phyloP scores from a whole-genome alignment of 2,797 vertebrate species.

The Alosa sapidissima region DNA sequence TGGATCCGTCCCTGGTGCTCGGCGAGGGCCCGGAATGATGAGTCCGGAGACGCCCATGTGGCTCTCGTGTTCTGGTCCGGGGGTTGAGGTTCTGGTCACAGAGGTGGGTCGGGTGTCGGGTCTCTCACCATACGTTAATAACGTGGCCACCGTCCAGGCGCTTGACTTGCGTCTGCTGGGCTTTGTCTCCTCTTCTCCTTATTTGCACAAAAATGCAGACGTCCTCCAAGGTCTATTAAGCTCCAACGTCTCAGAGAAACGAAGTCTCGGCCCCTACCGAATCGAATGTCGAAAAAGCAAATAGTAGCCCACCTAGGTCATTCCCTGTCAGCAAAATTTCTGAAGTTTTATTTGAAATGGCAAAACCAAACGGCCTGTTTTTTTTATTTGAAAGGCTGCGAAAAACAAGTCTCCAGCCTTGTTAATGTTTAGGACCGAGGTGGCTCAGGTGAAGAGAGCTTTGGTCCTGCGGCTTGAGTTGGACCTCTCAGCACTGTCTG shows the following conservation, averaged over 20 bases:
- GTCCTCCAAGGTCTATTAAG: not conserved
- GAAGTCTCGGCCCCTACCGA: not conserved
- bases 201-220: not conserved
- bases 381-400: not conserved
- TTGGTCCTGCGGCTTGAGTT: not conserved
- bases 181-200: not conserved
- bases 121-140: not conserved
- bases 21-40: not conserved
- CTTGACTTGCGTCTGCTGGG: not conserved
- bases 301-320: not conserved
- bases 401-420: not conserved
- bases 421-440: not conserved
- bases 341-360: not conserved
- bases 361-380: not conserved
- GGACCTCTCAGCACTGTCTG: not conserved
- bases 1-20: not conserved
- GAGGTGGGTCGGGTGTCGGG: constrained; percentile 2
- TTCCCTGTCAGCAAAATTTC: not conserved
- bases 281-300: not conserved
- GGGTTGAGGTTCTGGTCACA: not conserved
- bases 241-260: not conserved
- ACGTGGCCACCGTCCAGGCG: not conserved
- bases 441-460: not conserved
- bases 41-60: not conserved
- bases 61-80: not conserved